Evolutionary conservation across 2,113 vertebrate species (phyloP).

Genomic region (Pedetes capensis): DNA sequence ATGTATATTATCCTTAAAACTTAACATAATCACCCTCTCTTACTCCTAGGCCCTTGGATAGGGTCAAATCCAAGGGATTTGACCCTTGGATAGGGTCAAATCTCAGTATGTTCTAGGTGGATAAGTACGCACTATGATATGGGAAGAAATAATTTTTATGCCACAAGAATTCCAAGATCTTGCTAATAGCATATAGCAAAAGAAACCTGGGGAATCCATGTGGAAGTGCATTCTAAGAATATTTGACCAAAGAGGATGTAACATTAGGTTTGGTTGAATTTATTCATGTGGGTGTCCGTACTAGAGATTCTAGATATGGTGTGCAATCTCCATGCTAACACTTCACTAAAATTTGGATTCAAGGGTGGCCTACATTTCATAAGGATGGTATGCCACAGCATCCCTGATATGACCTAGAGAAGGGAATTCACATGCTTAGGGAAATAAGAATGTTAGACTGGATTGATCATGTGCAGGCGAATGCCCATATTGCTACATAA

Average conservation of each 20-base stretch:
- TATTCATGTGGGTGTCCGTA: neutral
- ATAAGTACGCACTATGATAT: neutral
- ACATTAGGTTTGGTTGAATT: neutral
- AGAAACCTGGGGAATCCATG: neutral
- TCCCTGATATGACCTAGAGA: neutral
- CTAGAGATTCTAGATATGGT: conserved; percentile 11
- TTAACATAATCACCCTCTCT: neutral
- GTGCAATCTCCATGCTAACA: neutral
- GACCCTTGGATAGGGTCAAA: neutral
- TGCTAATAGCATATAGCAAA: neutral
- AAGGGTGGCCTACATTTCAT: neutral
- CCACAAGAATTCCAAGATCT: neutral
- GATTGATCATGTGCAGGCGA: neutral
- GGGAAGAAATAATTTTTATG: neutral
- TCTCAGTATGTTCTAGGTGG: neutral
- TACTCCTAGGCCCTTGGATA: neutral
- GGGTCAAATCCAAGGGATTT: neutral
- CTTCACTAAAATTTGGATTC: conserved; percentile 17
- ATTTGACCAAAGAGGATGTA: neutral
- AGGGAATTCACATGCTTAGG: neutral
- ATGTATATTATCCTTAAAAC: neutral
- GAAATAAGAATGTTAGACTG: neutral
- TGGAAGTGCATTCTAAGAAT: neutral
- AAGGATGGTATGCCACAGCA: neutral
- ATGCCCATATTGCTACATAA: neutral